Evolutionary conservation across 2,797 vertebrate species (phyloP).

Genomic region (Falco peregrinus): DNA sequence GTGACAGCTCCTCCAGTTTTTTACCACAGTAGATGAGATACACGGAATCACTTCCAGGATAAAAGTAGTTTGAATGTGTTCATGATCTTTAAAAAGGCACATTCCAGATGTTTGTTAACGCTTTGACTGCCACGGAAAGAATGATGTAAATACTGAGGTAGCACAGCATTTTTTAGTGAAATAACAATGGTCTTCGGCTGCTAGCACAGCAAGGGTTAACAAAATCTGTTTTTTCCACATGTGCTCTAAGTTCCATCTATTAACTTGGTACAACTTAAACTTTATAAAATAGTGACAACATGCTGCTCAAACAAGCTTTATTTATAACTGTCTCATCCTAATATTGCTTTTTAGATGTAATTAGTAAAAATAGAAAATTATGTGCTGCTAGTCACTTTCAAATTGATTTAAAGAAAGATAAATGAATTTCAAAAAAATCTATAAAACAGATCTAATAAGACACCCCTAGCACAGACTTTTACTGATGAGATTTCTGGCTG

Average conservation of each 20-base stretch:
- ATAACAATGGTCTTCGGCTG: not conserved
- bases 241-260: not conserved
- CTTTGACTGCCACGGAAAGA: constrained; percentile 8
- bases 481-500: not conserved
- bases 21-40: constrained; percentile 17
- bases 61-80: constrained; percentile 30
- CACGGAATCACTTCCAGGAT: constrained; percentile 9
- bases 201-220: not conserved
- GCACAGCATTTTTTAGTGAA: not conserved
- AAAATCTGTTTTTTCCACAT: not conserved
- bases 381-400: constrained; percentile 8
- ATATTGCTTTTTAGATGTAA: constrained; percentile 37
- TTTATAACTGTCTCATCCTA: constrained; percentile 36
- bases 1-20: constrained; percentile 41
- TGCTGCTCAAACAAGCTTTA: constrained; percentile 16
- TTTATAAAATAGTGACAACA: not conserved
- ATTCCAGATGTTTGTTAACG: constrained; percentile 47
- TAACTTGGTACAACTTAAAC: constrained; percentile 15
- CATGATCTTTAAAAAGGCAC: constrained; percentile 4
- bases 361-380: constrained; percentile 43
- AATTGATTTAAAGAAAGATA: constrained; percentile 12
- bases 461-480: not conserved
- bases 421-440: constrained; percentile 6
- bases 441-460: constrained; percentile 16
- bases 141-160: not conserved